A percentile compares a stretch with the other conserved stretches of the same genome.
Evolutionary conservation across 2,113 vertebrate species (phyloP).

Genomic region (Patagioenas fasciata): DNA sequence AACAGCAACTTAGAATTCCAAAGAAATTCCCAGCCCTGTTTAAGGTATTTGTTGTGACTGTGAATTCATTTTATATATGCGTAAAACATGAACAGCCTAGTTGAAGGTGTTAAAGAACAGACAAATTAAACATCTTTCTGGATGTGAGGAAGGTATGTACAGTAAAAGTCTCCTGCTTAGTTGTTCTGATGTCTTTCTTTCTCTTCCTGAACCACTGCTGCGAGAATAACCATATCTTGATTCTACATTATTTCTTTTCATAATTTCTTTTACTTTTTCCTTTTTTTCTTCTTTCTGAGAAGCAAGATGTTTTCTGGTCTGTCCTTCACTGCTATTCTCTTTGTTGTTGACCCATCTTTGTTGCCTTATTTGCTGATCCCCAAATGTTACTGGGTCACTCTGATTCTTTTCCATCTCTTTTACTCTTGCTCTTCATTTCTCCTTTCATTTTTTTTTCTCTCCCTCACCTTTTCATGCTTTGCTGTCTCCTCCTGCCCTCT

Average conservation of each 20-base stretch:
- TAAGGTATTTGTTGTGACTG: not conserved
- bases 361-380: not conserved
- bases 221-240: not conserved
- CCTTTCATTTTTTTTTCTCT: not conserved
- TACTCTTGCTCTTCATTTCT: constrained; percentile 5
- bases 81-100: not conserved
- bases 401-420: not conserved
- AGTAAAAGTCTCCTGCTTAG: not conserved
- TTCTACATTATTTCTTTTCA: not conserved
- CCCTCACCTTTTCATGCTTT: not conserved
- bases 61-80: not conserved
- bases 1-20: not conserved
- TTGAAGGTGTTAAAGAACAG: not conserved
- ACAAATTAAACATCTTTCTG: not conserved
- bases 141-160: not conserved
- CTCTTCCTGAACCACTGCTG: not conserved
- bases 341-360: not conserved
- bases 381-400: not conserved
- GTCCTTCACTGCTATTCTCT: not conserved
- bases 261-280: not conserved
- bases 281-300: not conserved
- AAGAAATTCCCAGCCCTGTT: not conserved
- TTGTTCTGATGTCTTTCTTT: not conserved
- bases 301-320: not conserved
- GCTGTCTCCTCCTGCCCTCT: not conserved